Percentiles rank a stretch among this genome's conserved stretches.
phyloP scores from a whole-genome alignment of 92 coral and sea anemone species.

The Epizoanthus fatuus region DNA sequence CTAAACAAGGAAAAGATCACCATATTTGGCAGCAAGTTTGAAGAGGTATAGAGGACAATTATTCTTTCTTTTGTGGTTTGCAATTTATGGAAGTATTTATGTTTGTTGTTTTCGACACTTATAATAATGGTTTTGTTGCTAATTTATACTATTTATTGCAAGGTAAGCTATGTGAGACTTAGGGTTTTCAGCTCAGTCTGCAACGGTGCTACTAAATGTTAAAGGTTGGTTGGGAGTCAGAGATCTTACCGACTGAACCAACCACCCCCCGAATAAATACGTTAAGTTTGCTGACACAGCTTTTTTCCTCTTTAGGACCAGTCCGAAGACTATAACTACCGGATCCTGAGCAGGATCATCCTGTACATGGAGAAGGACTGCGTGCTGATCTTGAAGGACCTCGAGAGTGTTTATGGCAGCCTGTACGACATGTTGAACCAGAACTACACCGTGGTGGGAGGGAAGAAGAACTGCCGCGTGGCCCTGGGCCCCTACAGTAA shows the following conservation, averaged over 20 bases:
- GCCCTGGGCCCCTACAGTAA: slow-evolving; percentile 66
- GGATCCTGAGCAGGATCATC: slow-evolving; percentile 53
- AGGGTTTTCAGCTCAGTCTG: no score
- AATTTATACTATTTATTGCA: no score
- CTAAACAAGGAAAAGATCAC: slow-evolving; percentile 42
- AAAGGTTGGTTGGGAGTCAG: no score
- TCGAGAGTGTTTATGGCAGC: slow-evolving; percentile 57
- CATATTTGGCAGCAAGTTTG: slow-evolving; percentile 58
- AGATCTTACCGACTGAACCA: no score
- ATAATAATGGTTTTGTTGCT: no score
- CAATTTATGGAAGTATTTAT: background rate
- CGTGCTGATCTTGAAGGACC: slow-evolving; percentile 55
- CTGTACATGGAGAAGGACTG: slow-evolving; percentile 63
- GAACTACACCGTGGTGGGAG: slow-evolving; percentile 61
- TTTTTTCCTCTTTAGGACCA: slow-evolving; percentile 16
- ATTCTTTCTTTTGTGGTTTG: background rate
- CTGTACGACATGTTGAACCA: slow-evolving; percentile 66
- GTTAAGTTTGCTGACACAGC: no score
- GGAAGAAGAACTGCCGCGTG: slow-evolving; percentile 62
- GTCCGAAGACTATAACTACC: slow-evolving; percentile 61
- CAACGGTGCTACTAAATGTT: no score
- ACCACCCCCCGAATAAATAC: no score
- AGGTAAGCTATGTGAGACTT: no score
- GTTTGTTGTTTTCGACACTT: no score
- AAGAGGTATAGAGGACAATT: slow-evolving; percentile 11